Base-by-base conservation (phyloP, 2,888 invertebrate species). In the Caenorhabditis zanzibari region DNA sequence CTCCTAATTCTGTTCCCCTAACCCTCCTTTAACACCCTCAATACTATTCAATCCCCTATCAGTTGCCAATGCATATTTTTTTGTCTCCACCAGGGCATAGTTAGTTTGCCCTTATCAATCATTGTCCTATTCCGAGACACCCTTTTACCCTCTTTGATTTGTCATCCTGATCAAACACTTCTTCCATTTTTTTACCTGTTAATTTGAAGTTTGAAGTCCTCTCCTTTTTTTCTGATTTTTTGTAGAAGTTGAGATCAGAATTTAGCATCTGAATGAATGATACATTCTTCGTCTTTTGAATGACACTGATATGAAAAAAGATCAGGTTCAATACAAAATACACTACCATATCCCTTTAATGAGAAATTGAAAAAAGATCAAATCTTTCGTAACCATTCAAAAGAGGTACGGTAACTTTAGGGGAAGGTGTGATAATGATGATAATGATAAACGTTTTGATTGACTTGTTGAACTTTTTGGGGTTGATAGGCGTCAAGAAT, bases 51-150 rank as follows among this genome's bases (percentile, higher is more conserved):
- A 68, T 1, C 26, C 54, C 24, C 47, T 72, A 58, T 72, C 72
- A 54, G 26, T 4, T n/a, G 24, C 44, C 59, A 47, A 72, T 44
- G 9, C 35, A 24, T n/a, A 22, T 19, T 16, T 28, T 44, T 28
- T 19, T 1, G 64, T 41, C n/a, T n/a, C 5, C 28, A 10, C 14
- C 56, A 47, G n/a, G 47, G 52, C 44, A 74, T 74, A 64, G 74
- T 74, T 74, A 74, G 12, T 19, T 16, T 58, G 38, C 38, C 10
- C 38, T 74, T 74, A 74, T 74, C 74, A 64, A 52, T 59, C n/a
- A 28, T 22, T 19, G 73, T 19, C 14, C 28, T 19, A 16, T 75
- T 75, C 58, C 19, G 75, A 66, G 68, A 76, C 41, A 61, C 49
- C n/a, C n/a, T n/a, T n/a, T 68, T 52, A 69, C 76, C 28, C 56